Percentiles rank a stretch among this genome's conserved stretches.
Conservation (phyloP, 1,140 invertebrate species). For the Drosophila sulfurigaster region DNA sequence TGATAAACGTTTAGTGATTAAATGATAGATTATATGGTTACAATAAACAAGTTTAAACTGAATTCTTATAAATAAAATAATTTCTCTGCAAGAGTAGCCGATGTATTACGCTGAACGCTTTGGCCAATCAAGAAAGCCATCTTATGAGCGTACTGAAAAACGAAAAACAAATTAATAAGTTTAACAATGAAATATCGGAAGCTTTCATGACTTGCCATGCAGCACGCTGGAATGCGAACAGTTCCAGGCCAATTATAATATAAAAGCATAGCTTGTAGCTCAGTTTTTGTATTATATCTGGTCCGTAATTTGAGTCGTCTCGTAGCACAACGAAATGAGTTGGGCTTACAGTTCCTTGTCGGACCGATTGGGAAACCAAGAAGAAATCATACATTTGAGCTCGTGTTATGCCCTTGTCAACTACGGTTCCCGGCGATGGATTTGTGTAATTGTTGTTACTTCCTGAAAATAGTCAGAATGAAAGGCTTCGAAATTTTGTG, state of each 20-base stretch:
- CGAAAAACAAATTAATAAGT: constrained; percentile 18
- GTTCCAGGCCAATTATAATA: constrained; percentile 99
- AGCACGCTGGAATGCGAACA: constrained; percentile 94
- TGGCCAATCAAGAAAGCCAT: constrained; percentile 92
- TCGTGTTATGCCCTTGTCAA: constrained; percentile 93
- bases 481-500: not conserved
- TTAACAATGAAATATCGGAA: constrained; percentile 9
- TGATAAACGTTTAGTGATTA: too few species aligned
- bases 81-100: constrained; percentile 72
- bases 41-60: not conserved
- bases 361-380: constrained; percentile 93
- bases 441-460: constrained; percentile 86
- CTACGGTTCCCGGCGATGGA: constrained; percentile 93
- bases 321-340: constrained; percentile 95
- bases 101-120: constrained; percentile 87
- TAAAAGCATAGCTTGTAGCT: constrained; percentile 95
- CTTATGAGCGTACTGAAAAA: constrained; percentile 91
- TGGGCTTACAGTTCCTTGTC: constrained; percentile 93
- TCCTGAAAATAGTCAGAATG: constrained; percentile 32
- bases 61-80: constrained; percentile 67
- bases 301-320: constrained; percentile 89
- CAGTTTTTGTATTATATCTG: constrained; percentile 93
- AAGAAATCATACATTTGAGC: constrained; percentile 94
- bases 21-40: not conserved
- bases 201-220: constrained; percentile 56